Percentiles rank a stretch among this genome's conserved stretches.
These are phyloP conservation scores for Galleria mellonella DNA, from an alignment of 1,140 invertebrate genomes.

Conservation along the genomic window DNA sequence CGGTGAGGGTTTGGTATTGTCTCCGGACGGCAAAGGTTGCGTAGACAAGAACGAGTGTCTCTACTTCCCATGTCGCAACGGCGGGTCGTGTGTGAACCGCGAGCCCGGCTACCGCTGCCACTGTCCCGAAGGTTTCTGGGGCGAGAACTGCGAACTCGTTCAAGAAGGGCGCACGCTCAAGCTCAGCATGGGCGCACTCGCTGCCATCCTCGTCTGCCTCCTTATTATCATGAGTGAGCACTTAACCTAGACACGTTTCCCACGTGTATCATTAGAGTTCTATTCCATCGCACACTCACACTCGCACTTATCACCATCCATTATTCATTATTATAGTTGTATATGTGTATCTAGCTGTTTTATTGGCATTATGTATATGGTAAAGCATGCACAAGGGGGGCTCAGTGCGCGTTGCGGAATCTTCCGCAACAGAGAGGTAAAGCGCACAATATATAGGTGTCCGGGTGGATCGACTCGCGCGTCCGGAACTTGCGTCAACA, in stretches of 20 bases:
- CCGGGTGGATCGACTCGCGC: slow-evolving; percentile 79
- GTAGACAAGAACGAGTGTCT: slow-evolving; percentile 96
- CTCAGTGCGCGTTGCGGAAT: slow-evolving; percentile 50
- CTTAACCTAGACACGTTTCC: slow-evolving; percentile 34
- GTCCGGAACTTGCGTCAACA: slow-evolving; percentile 80
- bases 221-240: slow-evolving; percentile 95
- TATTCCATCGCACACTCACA: slow-evolving; percentile 46
- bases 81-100: slow-evolving; percentile 91
- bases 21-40: slow-evolving; percentile 91
- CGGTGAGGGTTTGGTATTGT: slow-evolving; percentile 91
- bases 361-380: slow-evolving; percentile 22
- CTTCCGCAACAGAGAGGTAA: slow-evolving; percentile 28
- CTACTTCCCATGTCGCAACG: slow-evolving; percentile 93
- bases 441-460: slow-evolving; percentile 77
- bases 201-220: slow-evolving; percentile 94
- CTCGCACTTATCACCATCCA: slow-evolving; percentile 28
- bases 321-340: slow-evolving; percentile 24
- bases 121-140: slow-evolving; percentile 94
- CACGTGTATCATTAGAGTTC: slow-evolving; percentile 37
- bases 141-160: slow-evolving; percentile 93
- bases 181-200: slow-evolving; percentile 94
- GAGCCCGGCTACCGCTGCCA: slow-evolving; percentile 89
- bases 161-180: slow-evolving; percentile 94
- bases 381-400: slow-evolving; percentile 54
- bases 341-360: slow-evolving; percentile 38